Evolutionary conservation across 2,888 invertebrate genomes (phyloP).

Genomic region (Meta bourneti): DNA sequence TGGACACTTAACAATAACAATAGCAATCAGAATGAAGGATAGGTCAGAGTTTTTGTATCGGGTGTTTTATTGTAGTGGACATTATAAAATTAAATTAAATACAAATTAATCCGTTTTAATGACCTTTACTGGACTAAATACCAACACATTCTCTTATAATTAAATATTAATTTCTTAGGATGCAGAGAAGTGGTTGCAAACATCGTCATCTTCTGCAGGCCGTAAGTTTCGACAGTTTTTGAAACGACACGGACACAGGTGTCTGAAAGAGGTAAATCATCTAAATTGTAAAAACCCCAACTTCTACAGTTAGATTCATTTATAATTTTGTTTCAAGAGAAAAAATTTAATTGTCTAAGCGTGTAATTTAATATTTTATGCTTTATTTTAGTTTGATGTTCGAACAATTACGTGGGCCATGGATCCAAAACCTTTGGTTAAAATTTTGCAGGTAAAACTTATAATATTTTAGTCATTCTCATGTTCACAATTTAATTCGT

Average conservation of each 20-base stretch:
- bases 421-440: slow-evolving; percentile 40
- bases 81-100: too few species aligned
- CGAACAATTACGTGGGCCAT: slow-evolving; percentile 38
- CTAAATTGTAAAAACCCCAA: background rate
- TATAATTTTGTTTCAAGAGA: background rate
- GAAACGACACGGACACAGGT: slow-evolving; percentile 87
- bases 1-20: too few species aligned
- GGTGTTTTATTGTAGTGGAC: too few species aligned
- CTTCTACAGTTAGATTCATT: background rate
- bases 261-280: slow-evolving; percentile 81
- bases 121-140: too few species aligned
- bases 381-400: slow-evolving; percentile 50
- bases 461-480: background rate
- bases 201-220: slow-evolving; percentile 82
- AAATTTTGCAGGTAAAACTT: slow-evolving; percentile 44
- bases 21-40: too few species aligned
- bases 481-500: background rate
- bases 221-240: slow-evolving; percentile 84
- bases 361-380: background rate
- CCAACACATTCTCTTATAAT: too few species aligned
- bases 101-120: too few species aligned
- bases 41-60: too few species aligned
- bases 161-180: slow-evolving; percentile 78
- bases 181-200: slow-evolving; percentile 84
- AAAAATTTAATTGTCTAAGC: background rate